Percentiles rank a stretch among this genome's conserved stretches.
Evolutionary conservation across 2,797 vertebrate genomes (phyloP).

Genomic region (Sebastes cheni): DNA sequence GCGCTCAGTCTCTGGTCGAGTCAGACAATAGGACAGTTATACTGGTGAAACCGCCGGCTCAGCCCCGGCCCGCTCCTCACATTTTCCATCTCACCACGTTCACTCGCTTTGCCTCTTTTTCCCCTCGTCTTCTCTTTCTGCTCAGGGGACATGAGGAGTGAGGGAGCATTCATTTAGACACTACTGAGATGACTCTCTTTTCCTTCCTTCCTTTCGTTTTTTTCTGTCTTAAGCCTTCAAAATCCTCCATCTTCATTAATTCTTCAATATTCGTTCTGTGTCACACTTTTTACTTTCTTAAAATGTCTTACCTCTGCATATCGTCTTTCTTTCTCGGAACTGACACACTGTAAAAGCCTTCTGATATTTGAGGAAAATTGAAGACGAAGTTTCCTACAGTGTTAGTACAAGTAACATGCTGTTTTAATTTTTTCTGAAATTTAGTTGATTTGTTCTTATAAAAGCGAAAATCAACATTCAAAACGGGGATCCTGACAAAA

Average conservation of each 20-base stretch:
- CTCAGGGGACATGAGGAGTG: conserved; percentile 40
- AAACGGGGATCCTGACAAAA: conserved; percentile 17
- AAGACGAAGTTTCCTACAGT: not conserved
- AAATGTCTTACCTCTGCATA: not conserved
- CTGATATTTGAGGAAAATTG: not conserved
- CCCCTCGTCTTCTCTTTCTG: conserved; percentile 46
- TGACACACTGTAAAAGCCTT: not conserved
- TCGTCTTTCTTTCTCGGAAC: not conserved
- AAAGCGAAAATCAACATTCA: conserved; percentile 13
- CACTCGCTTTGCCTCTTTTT: conserved; percentile 43
- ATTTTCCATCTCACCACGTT: conserved; percentile 71
- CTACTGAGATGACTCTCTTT: not conserved
- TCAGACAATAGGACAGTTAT: conserved; percentile 74
- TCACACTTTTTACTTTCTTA: not conserved
- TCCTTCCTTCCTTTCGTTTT: not conserved
- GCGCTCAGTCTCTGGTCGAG: conserved; percentile 27
- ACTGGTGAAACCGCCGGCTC: conserved; percentile 64
- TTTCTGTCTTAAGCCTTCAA: not conserved
- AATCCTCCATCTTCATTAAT: not conserved
- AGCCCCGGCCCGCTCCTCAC: conserved; percentile 58
- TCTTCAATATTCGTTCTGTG: not conserved
- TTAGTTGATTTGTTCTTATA: not conserved
- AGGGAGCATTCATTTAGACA: conserved; percentile 35
- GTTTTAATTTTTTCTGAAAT: conserved; percentile 23
- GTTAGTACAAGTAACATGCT: conserved; percentile 14